phyloP scores from a whole-genome alignment of 2,113 vertebrate genomes.

The Hiodon tergisus region DNA sequence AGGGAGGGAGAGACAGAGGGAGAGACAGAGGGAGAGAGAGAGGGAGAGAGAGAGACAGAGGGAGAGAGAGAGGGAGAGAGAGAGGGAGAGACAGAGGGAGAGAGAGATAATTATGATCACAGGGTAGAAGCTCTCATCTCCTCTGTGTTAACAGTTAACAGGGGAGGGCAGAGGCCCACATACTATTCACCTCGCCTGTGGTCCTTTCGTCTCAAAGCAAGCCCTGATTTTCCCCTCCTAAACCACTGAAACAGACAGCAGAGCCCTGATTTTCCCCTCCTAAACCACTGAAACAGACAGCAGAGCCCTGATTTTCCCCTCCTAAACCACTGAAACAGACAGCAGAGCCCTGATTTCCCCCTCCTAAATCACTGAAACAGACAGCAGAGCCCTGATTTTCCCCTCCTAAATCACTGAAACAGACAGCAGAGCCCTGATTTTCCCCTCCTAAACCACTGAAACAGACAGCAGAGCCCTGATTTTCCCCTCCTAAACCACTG shows the following conservation, averaged over 20 bases:
- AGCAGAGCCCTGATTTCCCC: too few relatives aligned
- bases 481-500: constrained; percentile 13
- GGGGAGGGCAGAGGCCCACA: constrained; percentile 27
- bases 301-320: constrained; percentile 40
- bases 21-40: constrained; percentile 13
- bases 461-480: constrained; percentile 37
- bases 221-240: background rate
- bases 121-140: constrained; percentile 20
- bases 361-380: background rate
- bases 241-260: constrained; percentile 16
- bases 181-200: constrained; percentile 33
- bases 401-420: constrained; percentile 4
- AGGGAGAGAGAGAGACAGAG: too few relatives aligned
- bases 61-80: background rate
- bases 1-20: constrained; percentile 28
- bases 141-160: constrained; percentile 21
- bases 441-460: too few relatives aligned
- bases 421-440: constrained; percentile 37
- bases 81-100: constrained; percentile 15
- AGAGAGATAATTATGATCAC: constrained; percentile 23
- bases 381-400: too few relatives aligned
- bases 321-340: background rate
- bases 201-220: constrained; percentile 30
- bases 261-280: constrained; percentile 35
- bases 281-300: constrained; percentile 3